phyloP scores from a whole-genome alignment of 1,140 invertebrate genomes.

The Propsilocerus akamusi region DNA sequence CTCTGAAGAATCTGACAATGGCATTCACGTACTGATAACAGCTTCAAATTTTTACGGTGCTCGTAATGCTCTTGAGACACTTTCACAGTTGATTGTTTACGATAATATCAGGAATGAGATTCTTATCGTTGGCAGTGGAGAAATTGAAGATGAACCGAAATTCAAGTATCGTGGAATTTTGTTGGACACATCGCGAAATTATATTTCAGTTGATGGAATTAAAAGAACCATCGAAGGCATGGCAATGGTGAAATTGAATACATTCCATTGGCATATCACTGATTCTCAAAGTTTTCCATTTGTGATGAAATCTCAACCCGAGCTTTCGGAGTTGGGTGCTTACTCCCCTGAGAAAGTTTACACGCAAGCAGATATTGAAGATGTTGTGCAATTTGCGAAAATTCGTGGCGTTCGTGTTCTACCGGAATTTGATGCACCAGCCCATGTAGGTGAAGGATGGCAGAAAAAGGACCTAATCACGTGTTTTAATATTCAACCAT shows the following conservation, averaged over 20 bases:
- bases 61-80: slow-evolving; percentile 57
- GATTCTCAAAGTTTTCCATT: slow-evolving; percentile 75
- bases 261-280: slow-evolving; percentile 81
- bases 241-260: slow-evolving; percentile 63
- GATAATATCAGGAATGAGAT: slow-evolving; percentile 31
- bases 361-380: slow-evolving; percentile 27
- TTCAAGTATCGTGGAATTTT: slow-evolving; percentile 59
- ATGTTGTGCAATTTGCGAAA: slow-evolving; percentile 48
- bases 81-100: slow-evolving; percentile 53
- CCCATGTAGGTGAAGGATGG: slow-evolving; percentile 78
- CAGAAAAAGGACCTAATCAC: slow-evolving; percentile 44
- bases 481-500: slow-evolving; percentile 54
- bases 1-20: slow-evolving; percentile 24
- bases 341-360: slow-evolving; percentile 47
- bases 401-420: slow-evolving; percentile 55
- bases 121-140: slow-evolving; percentile 33
- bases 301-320: slow-evolving; percentile 41
- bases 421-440: slow-evolving; percentile 74
- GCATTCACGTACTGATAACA: slow-evolving; percentile 36
- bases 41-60: slow-evolving; percentile 51
- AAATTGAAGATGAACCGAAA: slow-evolving; percentile 44
- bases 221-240: slow-evolving; percentile 60
- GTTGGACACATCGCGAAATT: slow-evolving; percentile 62
- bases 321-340: slow-evolving; percentile 50
- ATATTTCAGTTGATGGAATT: slow-evolving; percentile 41